Evolutionary conservation across 2,797 vertebrate species (phyloP).

Genomic region (Alauda arvensis): DNA sequence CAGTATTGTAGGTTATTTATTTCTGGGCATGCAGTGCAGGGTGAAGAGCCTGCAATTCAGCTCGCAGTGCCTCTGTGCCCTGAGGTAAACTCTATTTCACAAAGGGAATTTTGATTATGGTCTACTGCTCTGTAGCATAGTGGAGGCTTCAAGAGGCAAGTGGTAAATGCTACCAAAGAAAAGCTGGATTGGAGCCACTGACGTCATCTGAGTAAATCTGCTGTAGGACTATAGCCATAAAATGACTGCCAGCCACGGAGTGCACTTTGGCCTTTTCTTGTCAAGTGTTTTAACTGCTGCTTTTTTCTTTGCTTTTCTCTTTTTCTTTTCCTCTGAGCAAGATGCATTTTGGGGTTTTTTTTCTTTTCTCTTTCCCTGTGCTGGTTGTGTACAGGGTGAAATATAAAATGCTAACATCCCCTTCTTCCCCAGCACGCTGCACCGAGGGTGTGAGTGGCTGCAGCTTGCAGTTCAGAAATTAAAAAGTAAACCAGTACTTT

Average conservation of each 20-base stretch:
- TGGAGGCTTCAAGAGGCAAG: constrained; percentile 82
- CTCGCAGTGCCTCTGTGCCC: constrained; percentile 73
- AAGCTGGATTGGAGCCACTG: constrained; percentile 90
- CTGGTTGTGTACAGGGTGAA: neutral
- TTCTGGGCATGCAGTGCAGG: constrained; percentile 49
- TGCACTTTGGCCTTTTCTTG: constrained; percentile 86
- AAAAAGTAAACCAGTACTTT: constrained; percentile 46
- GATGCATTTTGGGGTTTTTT: constrained; percentile 22
- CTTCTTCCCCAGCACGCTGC: neutral
- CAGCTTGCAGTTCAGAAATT: constrained; percentile 32
- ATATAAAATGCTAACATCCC: neutral
- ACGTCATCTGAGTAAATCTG: constrained; percentile 94
- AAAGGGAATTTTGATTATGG: constrained; percentile 89
- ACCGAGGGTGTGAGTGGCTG: neutral
- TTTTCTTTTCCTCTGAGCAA: neutral
- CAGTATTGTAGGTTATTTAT: constrained; percentile 66
- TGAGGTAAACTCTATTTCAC: constrained; percentile 84
- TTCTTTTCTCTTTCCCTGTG: neutral
- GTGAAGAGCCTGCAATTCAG: constrained; percentile 66
- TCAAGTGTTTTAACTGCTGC: constrained; percentile 74
- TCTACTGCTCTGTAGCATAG: constrained; percentile 82
- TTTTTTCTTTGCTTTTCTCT: neutral
- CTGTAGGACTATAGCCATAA: constrained; percentile 84
- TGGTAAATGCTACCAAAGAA: constrained; percentile 86
- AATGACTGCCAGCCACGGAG: constrained; percentile 81